phyloP scores from a whole-genome alignment of 1,140 invertebrate species.

The Lepidurus arcticus region DNA sequence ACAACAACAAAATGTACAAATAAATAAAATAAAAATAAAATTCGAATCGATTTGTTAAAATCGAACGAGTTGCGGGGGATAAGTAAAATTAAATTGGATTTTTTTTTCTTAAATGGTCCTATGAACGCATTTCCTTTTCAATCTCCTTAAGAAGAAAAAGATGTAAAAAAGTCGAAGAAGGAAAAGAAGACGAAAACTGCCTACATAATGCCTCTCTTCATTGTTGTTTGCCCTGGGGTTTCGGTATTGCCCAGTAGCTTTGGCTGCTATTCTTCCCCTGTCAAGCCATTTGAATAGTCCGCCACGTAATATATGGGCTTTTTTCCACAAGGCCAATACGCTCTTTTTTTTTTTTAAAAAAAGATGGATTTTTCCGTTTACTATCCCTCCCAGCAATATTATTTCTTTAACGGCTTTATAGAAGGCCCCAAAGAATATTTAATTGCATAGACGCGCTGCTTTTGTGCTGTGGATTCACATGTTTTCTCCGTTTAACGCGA shows the following conservation, averaged over 20 bases:
- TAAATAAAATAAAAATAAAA: too few relatives aligned
- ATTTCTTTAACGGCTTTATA: background rate
- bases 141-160: too few relatives aligned
- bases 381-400: background rate
- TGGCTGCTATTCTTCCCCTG: conserved; percentile 18
- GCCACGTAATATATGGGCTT: conserved; percentile 18
- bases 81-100: too few relatives aligned
- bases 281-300: conserved; percentile 6
- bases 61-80: too few relatives aligned
- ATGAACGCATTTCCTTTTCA: too few relatives aligned
- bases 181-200: background rate
- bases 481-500: too few relatives aligned
- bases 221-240: conserved; percentile 21
- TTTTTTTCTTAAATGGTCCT: too few relatives aligned
- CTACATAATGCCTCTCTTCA: background rate
- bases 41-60: too few relatives aligned
- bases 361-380: background rate
- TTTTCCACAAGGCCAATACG: conserved; percentile 10
- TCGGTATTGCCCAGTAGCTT: conserved; percentile 18
- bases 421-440: background rate
- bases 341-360: background rate
- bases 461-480: background rate
- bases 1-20: too few relatives aligned
- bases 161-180: background rate
- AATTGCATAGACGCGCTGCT: background rate